Evolutionary conservation across 1,140 invertebrate species (phyloP).

Genomic region (Apis cerana): DNA sequence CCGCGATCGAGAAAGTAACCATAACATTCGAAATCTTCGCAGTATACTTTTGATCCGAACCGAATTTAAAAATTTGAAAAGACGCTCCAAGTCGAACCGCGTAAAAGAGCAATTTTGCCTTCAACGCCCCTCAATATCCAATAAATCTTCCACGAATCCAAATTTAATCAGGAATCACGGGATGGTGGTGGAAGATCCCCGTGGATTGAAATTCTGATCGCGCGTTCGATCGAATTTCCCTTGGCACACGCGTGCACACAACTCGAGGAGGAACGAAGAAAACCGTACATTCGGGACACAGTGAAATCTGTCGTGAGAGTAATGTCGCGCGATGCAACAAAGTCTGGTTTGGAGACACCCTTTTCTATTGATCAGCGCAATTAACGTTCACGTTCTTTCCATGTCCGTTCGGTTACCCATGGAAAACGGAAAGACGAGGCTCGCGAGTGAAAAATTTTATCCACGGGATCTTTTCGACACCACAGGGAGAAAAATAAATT

Average conservation of each 20-base stretch:
- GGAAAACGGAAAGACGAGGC: background rate
- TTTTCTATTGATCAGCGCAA: conserved; percentile 5
- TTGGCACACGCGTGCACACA: background rate
- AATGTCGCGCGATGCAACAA: conserved; percentile 14
- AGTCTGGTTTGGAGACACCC: conserved; percentile 17
- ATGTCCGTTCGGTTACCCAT: too few relatives aligned
- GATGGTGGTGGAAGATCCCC: too few relatives aligned
- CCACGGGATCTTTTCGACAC: conserved; percentile 7
- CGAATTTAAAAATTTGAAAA: too few relatives aligned
- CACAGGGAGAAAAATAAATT: background rate
- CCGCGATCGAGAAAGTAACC: too few relatives aligned
- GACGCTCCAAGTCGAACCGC: too few relatives aligned
- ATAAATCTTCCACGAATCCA: too few relatives aligned
- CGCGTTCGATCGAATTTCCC: background rate
- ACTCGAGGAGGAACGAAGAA: background rate
- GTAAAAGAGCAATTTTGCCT: too few relatives aligned
- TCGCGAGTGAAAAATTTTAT: background rate
- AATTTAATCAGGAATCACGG: too few relatives aligned
- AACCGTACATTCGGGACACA: conserved; percentile 18
- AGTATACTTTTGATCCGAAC: too few relatives aligned
- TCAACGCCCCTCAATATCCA: too few relatives aligned
- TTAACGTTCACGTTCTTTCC: background rate
- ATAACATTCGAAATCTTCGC: too few relatives aligned
- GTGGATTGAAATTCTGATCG: background rate
- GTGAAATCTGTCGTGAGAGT: conserved; percentile 57